Evolutionary conservation across 2,797 vertebrate species (phyloP), one percentile per base, ranked within the genome.

Genomic region (Naso thynnoides): DNA sequence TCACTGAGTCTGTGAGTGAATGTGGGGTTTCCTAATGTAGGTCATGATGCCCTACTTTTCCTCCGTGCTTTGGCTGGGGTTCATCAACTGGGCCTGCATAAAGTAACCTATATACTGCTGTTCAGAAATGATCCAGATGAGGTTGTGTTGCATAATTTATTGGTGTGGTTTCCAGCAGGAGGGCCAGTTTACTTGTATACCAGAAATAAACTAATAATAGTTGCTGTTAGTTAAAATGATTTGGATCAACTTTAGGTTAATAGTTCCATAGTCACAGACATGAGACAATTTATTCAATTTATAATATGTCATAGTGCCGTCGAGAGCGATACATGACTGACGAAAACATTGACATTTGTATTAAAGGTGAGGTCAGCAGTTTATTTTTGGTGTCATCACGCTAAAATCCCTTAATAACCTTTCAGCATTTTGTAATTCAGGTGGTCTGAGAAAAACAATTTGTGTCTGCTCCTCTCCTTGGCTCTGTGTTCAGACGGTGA

Each of bases 41-140:
- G 90, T 88, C 89, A 80, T 56, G 68, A 71, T 88, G 89, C 56
- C 91, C 91, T 80, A 91, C 82, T 89, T 93, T 86, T 64, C 53
- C 67, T 33, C 24, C 62, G 55, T 48, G 38, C 56, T 73, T 86
- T 89, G 80, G 80, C 82, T 69, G 79, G 45, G 45, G 62, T 79
- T 42, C 79, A 78, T 75, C 64, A 77, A 85, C 82, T 77, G 64
- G 74, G 74, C 82, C 75, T 62, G 54, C 45, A 52, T 81, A 62
- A 72, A 85, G 72, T 89, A 88, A 91, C 90, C 89, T 76, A 92
- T 81, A 90, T 91, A 85, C 50, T 77, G 73, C 67, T 73, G 78
- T 83, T 83, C 60, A 84, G 68, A 79, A 80, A 73, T 69, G 62
- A 79, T 82, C 82, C 64, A 84, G 55, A 86, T 77, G 56, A 80